These are phyloP conservation scores for Tyto alba DNA, from an alignment of 2,113 vertebrate genomes.

Conservation along the genomic window DNA sequence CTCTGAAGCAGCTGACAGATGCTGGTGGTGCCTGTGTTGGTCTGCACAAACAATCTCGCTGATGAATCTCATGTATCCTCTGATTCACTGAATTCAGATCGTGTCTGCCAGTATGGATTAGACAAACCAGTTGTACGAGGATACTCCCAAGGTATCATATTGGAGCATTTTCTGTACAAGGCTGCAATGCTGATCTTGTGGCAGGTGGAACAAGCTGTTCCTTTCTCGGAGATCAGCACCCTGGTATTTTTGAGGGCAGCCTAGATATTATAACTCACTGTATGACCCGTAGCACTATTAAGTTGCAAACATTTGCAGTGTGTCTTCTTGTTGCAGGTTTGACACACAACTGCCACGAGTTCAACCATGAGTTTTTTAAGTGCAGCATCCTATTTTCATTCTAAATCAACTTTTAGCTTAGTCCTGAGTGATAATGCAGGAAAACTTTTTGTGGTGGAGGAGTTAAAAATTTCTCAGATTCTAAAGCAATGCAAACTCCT, in stretches of 20 bases:
- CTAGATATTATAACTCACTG: background rate
- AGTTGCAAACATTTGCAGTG: background rate
- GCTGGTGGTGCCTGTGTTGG: background rate
- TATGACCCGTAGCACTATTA: background rate
- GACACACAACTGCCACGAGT: background rate
- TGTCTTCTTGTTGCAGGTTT: background rate
- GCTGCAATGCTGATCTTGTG: background rate
- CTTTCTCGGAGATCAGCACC: background rate
- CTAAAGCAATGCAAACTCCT: background rate
- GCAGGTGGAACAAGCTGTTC: constrained; percentile 40
- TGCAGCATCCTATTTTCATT: background rate
- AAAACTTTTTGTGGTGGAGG: background rate
- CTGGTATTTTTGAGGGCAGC: background rate
- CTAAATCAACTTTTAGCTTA: background rate
- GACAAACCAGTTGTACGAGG: background rate
- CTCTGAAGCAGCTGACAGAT: background rate
- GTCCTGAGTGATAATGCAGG: background rate
- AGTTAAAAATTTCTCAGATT: background rate
- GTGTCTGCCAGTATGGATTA: background rate
- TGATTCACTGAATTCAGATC: constrained; percentile 17
- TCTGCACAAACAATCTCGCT: background rate
- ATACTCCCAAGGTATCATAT: background rate
- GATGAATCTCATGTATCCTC: background rate
- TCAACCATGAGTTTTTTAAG: background rate
- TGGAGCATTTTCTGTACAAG: background rate